phyloP scores from a whole-genome alignment of 2,888 invertebrate genomes.

The Drosophila vallismaia region DNA sequence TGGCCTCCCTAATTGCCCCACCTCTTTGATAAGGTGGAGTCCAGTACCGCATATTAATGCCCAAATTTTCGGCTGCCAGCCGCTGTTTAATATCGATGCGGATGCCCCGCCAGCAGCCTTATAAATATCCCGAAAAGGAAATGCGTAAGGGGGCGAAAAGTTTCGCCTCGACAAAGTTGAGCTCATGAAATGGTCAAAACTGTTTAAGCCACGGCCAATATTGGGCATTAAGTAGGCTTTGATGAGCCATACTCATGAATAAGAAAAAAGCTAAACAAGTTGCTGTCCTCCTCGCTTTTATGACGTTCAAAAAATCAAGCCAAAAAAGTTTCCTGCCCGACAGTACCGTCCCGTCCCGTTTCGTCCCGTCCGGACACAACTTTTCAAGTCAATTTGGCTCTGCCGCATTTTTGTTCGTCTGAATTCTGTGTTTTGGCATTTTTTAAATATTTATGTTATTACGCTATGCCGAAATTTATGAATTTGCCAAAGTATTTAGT shows the following conservation, averaged over 20 bases:
- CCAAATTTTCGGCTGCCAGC: conserved; percentile 33
- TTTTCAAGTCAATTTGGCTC: conserved; percentile 68
- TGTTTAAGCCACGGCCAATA: conserved; percentile 64
- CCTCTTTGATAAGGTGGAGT: conserved; percentile 44
- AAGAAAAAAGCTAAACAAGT: conserved; percentile 57
- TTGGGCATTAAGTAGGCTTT: conserved; percentile 74
- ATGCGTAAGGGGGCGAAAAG: conserved; percentile 2
- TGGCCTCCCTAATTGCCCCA: conserved; percentile 51
- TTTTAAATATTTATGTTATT: conserved; percentile 73
- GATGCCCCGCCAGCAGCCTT: conserved; percentile 52
- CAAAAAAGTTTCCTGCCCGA: conserved; percentile 54
- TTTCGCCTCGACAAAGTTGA: conserved; percentile 26
- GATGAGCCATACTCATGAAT: conserved; percentile 70
- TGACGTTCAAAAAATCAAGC: conserved; percentile 61
- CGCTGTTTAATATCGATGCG: conserved; percentile 65
- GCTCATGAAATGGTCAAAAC: conserved; percentile 58
- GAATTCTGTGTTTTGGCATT: conserved; percentile 38
- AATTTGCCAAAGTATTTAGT: conserved; percentile 78
- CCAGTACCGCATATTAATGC: conserved; percentile 68
- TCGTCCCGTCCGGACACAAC: conserved; percentile 21
- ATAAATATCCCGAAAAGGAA: conserved; percentile 43
- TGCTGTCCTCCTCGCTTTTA: conserved; percentile 35
- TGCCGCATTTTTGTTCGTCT: conserved; percentile 39
- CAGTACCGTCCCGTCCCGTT: no score
- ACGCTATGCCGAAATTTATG: conserved; percentile 72